Evolutionary conservation across 2,888 invertebrate species (phyloP), one percentile per base, ranked within the genome.

Genomic region (Sphaeridia pumilis): DNA sequence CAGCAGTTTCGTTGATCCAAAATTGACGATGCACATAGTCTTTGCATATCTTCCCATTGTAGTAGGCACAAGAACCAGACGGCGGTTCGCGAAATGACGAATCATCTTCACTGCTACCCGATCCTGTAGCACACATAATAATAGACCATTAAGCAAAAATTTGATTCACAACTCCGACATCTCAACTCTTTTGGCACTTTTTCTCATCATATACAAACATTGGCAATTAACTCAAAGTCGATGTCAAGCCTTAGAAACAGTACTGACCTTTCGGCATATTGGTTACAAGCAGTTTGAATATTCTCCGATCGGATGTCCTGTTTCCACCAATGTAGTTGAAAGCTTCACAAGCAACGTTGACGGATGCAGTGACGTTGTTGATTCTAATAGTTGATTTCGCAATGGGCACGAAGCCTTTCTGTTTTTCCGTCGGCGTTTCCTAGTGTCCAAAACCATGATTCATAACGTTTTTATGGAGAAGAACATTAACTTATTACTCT

Each of bases 21-120:
- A 86, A 84, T 46, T 72, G 70, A 49, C 74, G 73, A 47, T 76
- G 77, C 45, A 80, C 74, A 47, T 69, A 67, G 43, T 62, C 59
- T 56, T 71, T 73, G 70, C 87, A 87, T 63, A 85, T 78, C 69
- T 84, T 81, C 51, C 90, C 92, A 75, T 81, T 83, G 71, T 92
- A 92, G 34, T 83, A 82, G 50, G 84, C 85, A 75, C 92, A 92
- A 71, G 84, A 86, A 55, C 87, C 84, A 17, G 65, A 61, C 14
- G 69, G 68, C 26, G 67, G 65, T 26, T 66, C 62, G n/a, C 61
- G 48, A 45, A 60, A 64, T 21, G 50, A 38, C 24, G 58, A 58
- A 24, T 63, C 58, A 27, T 63, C 63, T 22, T 64, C 61, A 24
- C 57, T 55, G 31, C 53, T 56, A 10, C 55, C 58, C 53, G 31